These are phyloP conservation scores for Tragelaphus strepsiceros DNA, from an alignment of 2,113 vertebrate genomes.

Conservation along the genomic window DNA sequence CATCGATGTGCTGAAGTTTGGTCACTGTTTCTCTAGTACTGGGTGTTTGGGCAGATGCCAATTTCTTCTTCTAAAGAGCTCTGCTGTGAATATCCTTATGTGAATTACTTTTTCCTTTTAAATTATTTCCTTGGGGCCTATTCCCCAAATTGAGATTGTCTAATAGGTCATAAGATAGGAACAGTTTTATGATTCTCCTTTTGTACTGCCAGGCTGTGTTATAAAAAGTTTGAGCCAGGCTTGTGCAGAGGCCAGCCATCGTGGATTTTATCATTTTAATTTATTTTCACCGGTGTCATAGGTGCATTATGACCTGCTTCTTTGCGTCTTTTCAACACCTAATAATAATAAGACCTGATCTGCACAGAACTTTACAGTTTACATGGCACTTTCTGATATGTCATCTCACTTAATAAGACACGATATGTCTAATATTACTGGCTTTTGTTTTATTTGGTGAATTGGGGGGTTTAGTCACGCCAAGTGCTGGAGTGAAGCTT, in stretches of 20 bases:
- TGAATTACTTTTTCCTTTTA: slow-evolving; percentile 31
- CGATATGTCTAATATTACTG: rapidly evolving
- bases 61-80: slow-evolving; percentile 16
- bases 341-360: not conserved
- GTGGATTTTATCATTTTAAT: not conserved
- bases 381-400: not conserved
- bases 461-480: not conserved
- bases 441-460: not conserved
- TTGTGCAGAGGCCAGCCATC: not conserved
- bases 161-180: not conserved
- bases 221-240: not conserved
- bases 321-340: not conserved
- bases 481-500: not conserved
- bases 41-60: not conserved
- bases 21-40: not conserved
- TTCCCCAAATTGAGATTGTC: slow-evolving; percentile 51
- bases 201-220: rapidly evolving
- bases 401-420: not conserved
- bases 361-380: slow-evolving; percentile 6
- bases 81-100: not conserved
- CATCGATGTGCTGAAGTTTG: not conserved
- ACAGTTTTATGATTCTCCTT: not conserved
- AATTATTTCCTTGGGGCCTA: slow-evolving; percentile 39
- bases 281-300: not conserved
- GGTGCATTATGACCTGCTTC: not conserved